Conservation (phyloP, 2,797 vertebrate genomes). For the Graptemys geographica region DNA sequence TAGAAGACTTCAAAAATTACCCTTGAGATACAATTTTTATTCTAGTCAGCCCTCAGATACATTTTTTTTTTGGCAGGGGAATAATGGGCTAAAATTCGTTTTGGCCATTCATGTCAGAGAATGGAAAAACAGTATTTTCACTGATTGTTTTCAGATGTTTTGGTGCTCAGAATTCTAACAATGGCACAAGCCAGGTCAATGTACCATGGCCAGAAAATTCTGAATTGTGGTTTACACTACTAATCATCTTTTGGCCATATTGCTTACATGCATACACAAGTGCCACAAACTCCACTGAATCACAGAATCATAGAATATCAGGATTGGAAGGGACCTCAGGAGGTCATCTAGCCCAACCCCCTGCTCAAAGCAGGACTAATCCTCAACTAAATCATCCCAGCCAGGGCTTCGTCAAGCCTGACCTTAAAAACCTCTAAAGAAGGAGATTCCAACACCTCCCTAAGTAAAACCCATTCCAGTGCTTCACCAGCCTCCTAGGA, state of each 20-base stretch:
- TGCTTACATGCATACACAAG: neutral
- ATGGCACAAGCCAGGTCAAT: neutral
- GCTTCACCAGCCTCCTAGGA: too few relatives aligned
- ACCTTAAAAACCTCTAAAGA: too few relatives aligned
- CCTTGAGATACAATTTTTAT: neutral
- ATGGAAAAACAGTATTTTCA: accelerated
- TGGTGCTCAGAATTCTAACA: neutral
- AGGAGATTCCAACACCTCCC: too few relatives aligned
- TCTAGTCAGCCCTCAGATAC: neutral
- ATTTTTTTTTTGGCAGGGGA: neutral
- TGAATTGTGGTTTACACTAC: neutral
- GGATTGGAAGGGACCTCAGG: too few relatives aligned
- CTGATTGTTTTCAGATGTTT: neutral
- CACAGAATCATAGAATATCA: too few relatives aligned
- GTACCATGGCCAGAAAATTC: neutral
- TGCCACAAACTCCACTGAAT: neutral
- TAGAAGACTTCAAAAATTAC: neutral
- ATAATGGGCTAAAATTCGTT: neutral
- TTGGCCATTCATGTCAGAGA: neutral
- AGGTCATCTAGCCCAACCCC: too few relatives aligned
- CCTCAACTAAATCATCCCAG: too few relatives aligned
- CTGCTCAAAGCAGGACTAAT: too few relatives aligned
- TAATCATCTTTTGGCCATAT: neutral
- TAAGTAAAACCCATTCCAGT: too few relatives aligned
- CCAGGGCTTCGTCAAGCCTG: too few relatives aligned